Base-by-base conservation (phyloP, 2,888 invertebrate genomes). In the Apoderus coryli region DNA sequence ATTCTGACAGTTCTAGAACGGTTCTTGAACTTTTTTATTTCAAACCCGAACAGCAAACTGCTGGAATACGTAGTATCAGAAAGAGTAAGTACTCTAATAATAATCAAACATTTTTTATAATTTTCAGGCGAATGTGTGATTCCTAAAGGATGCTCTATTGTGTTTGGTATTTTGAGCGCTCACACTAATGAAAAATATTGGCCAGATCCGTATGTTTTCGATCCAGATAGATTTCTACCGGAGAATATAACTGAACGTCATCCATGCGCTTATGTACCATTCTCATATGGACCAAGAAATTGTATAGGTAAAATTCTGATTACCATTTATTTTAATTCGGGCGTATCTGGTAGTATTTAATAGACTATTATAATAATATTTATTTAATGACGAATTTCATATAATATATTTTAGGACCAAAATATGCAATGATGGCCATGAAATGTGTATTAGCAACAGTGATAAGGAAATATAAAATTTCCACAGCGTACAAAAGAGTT, bases 171-270 rank as follows among this genome's bases (percentile, higher is more conserved):
- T 15, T 27, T 43, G 9, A 34, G 34, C 14, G 25, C 37, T 3
- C 47, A 48, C 51, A 32, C 53, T 59, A 64, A 68, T 23, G 57
- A 62, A 35, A 49, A 51, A 33, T 54, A 64, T 31, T 74, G 67
- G 63, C 67, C 65, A 0, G 62, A 72, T 35, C 70, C 68, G 0
- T 59, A 66, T 27, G 49, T 47, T 29, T 74, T 72, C 49, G 55
- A 66, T 38, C 73, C 73, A 0, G 69, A 71, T 42, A 49, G 71
- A 32, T 73, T 73, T 46, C 46, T 64, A 14, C 63, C 67, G 0
- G 67, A 71, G 43, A 55, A 59, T 40, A 52, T 49, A 10, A 47
- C 48, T 2, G 44, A 52, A 28, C 42, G 42, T 15, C 35, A 38
- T 16, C 38, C 42, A 6, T 40, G 39, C 22, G 25, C 39, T 14